These are phyloP conservation scores for Thera britannica DNA, from an alignment of 2,888 invertebrate species.

Conservation along the genomic window DNA sequence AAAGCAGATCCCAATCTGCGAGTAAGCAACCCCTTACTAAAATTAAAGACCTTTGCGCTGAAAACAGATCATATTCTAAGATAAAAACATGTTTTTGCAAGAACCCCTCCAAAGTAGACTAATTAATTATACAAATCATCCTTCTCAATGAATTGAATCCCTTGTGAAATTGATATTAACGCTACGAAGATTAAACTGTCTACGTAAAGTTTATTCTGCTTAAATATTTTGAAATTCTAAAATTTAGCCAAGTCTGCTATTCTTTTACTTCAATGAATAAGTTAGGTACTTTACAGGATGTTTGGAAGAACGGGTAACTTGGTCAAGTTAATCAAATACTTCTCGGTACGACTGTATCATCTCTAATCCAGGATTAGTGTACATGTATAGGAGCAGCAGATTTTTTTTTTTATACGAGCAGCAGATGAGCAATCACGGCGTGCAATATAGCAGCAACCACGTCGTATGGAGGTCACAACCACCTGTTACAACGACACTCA, in stretches of 20 bases:
- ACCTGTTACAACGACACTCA: neutral
- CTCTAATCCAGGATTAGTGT: slow-evolving; percentile 1
- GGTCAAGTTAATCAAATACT: neutral
- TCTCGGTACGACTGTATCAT: neutral
- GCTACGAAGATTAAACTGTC: neutral
- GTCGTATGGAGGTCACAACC: neutral
- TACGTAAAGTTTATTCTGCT: neutral
- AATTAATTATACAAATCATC: slow-evolving; percentile 18
- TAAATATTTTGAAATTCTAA: neutral
- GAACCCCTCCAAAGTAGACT: slow-evolving; percentile 17
- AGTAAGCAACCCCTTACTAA: neutral
- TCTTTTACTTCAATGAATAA: neutral
- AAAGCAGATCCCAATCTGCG: neutral
- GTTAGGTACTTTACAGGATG: too few species aligned
- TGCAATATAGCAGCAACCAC: neutral
- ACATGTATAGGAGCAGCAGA: too few species aligned
- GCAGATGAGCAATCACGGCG: slow-evolving; percentile 8
- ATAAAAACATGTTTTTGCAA: slow-evolving; percentile 28
- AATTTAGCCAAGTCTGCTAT: neutral
- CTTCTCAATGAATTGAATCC: slow-evolving; percentile 17
- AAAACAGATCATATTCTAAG: slow-evolving; percentile 9
- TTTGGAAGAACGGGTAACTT: too few species aligned
- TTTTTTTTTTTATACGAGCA: too few species aligned
- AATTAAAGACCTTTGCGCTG: slow-evolving; percentile 1
- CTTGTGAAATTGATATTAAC: slow-evolving; percentile 17